Conservation (phyloP, 2,797 vertebrate genomes). For the Xerus rutilus region DNA sequence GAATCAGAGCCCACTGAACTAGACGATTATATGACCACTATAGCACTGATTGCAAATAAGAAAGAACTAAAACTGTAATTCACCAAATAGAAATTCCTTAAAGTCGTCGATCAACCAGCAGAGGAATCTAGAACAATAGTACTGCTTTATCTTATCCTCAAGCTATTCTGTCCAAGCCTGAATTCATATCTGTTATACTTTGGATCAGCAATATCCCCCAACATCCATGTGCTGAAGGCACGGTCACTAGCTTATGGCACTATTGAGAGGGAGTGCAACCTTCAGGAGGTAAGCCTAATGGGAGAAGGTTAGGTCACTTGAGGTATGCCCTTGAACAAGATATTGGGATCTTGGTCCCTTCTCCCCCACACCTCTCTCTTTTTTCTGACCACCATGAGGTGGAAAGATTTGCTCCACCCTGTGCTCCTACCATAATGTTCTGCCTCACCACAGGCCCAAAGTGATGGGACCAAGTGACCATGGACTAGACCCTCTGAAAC, state of each 20-base stretch:
- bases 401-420: too few relatives aligned
- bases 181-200: background rate
- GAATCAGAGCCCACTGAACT: background rate
- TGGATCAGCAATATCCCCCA: background rate
- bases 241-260: background rate
- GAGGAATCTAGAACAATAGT: background rate
- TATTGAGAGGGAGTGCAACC: background rate
- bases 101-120: background rate
- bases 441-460: background rate
- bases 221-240: background rate
- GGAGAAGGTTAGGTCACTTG: background rate
- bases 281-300: background rate
- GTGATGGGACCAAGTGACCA: background rate
- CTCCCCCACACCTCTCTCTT: background rate
- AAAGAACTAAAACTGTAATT: background rate
- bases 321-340: background rate
- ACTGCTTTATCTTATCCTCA: background rate
- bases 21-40: background rate
- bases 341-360: background rate
- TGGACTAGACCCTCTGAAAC: background rate
- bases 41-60: background rate
- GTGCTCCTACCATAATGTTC: background rate
- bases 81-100: background rate
- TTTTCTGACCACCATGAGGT: background rate
- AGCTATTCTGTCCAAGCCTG: background rate